Evolutionary conservation across 2,113 vertebrate species (phyloP).

Genomic region (Delphinapterus leucas): DNA sequence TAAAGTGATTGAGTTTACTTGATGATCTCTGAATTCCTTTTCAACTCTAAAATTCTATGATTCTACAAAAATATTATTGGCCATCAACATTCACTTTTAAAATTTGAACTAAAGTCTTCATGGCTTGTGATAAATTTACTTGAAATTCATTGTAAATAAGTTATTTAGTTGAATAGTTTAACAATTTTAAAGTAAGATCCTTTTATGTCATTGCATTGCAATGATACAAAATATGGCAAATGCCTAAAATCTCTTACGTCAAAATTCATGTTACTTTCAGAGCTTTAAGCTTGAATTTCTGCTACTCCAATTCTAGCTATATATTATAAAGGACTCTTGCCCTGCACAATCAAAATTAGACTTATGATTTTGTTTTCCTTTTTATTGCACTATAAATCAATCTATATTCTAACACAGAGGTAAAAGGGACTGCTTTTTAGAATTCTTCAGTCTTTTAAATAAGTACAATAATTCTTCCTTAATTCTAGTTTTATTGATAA

Average conservation of each 20-base stretch:
- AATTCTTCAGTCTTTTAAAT: not conserved
- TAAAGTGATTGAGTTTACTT: not conserved
- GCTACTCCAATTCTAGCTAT: not conserved
- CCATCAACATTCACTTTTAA: not conserved
- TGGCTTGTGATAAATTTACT: not conserved
- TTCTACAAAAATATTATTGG: slow-evolving; percentile 15
- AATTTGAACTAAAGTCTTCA: slow-evolving; percentile 23
- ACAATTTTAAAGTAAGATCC: not conserved
- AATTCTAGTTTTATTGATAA: slow-evolving; percentile 37
- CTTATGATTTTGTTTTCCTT: slow-evolving; percentile 33
- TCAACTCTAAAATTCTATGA: slow-evolving; percentile 29
- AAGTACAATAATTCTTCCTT: slow-evolving; percentile 35
- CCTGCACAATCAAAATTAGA: slow-evolving; percentile 44
- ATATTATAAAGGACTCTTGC: slow-evolving; percentile 11
- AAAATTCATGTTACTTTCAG: slow-evolving; percentile 32
- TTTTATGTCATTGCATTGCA: not conserved
- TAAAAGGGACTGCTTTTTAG: slow-evolving; percentile 4
- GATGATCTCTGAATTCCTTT: slow-evolving; percentile 49
- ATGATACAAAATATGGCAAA: not conserved
- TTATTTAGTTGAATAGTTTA: not conserved
- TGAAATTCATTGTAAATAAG: slow-evolving; percentile 47
- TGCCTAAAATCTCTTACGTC: slow-evolving; percentile 6
- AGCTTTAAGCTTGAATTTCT: not conserved
- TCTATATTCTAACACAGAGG: slow-evolving; percentile 13
- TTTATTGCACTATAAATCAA: not conserved